Evolutionary conservation across 2,113 vertebrate genomes (phyloP).

Genomic region (Saccopteryx leptura): DNA sequence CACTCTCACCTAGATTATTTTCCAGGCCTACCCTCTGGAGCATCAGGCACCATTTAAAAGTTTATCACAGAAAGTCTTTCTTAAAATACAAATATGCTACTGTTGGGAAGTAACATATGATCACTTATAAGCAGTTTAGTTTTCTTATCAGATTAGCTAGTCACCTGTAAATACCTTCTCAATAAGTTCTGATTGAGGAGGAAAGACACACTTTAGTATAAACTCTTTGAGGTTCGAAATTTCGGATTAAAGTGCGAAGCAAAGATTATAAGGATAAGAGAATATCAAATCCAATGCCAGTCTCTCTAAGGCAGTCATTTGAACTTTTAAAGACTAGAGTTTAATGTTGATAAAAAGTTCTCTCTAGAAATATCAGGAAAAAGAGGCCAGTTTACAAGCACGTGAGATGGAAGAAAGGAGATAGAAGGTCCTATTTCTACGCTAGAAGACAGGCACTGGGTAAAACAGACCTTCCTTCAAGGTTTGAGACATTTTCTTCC

Average conservation of each 20-base stretch:
- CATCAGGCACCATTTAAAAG: not conserved
- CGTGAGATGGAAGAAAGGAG: not conserved
- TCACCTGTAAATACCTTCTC: not conserved
- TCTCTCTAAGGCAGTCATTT: not conserved
- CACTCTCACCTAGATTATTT: not conserved
- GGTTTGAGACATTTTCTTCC: not conserved
- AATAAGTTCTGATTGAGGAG: not conserved
- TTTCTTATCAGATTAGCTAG: conserved; percentile 24
- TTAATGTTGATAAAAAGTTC: not conserved
- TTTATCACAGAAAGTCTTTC: not conserved
- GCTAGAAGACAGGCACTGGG: not conserved
- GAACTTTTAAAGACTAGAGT: not conserved
- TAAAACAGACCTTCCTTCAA: not conserved
- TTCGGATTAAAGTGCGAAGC: not conserved
- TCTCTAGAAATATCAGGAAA: not conserved
- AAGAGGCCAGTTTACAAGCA: not conserved
- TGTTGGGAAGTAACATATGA: not conserved
- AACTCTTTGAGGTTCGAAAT: not conserved
- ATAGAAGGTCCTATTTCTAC: not conserved
- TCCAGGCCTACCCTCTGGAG: not conserved
- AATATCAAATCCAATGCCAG: not conserved
- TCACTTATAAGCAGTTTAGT: not conserved
- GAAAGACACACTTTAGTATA: not conserved
- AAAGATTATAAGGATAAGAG: not conserved
- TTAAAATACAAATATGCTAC: not conserved